Conservation (phyloP, 2,113 vertebrate genomes). For the Megaleporinus macrocephalus region DNA sequence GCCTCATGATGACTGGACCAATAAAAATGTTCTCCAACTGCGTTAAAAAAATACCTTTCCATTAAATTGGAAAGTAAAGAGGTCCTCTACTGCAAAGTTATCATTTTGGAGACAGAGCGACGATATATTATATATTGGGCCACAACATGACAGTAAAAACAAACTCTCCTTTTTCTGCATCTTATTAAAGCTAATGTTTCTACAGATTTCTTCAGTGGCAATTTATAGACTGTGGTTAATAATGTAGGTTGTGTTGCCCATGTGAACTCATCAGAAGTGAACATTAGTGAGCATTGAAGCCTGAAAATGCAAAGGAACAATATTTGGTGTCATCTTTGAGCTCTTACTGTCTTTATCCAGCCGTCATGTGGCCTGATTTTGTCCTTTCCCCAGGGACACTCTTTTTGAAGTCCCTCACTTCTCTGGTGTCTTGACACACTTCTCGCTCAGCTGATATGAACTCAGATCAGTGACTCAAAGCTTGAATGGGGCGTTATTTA, state of each 20-base stretch:
- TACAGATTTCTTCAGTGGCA: no score
- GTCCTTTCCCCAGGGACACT: constrained; percentile 8
- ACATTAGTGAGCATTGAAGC: background rate
- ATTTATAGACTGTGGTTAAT: no score
- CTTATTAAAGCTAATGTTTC: no score
- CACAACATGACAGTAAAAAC: no score
- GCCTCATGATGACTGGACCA: no score
- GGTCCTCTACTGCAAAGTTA: no score
- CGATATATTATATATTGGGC: no score
- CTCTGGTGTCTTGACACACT: constrained; percentile 45
- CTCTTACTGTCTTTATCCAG: constrained; percentile 6
- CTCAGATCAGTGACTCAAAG: constrained; percentile 6
- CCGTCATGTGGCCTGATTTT: constrained; percentile 10
- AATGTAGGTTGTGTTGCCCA: background rate
- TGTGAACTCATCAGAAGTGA: background rate
- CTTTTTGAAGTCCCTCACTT: constrained; percentile 18
- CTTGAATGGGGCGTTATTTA: background rate
- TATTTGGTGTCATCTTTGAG: background rate
- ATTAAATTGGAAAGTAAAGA: no score
- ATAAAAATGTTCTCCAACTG: no score
- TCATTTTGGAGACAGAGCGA: no score
- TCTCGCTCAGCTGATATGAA: background rate
- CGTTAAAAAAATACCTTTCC: no score
- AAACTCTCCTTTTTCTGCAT: no score
- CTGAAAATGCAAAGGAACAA: background rate